These are phyloP conservation scores for Streptopelia turtur DNA, from an alignment of 2,797 vertebrate genomes.

Conservation along the genomic window DNA sequence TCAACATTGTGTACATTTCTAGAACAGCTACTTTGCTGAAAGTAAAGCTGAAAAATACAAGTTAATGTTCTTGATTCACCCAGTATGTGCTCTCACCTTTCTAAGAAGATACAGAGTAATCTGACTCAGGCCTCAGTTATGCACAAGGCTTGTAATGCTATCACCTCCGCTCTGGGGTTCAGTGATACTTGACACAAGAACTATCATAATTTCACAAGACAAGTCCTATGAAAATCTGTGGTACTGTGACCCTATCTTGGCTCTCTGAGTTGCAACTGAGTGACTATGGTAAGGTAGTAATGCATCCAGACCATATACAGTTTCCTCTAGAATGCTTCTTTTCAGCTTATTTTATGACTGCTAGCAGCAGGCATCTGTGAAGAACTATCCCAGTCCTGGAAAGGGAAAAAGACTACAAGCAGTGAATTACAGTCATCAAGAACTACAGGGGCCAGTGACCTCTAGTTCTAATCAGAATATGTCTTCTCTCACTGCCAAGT, in stretches of 20 bases:
- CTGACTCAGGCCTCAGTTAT: neutral
- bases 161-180: neutral
- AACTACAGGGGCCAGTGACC: neutral
- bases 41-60: neutral
- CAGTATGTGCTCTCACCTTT: neutral
- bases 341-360: neutral
- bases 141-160: neutral
- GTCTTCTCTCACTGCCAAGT: neutral
- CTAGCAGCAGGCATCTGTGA: neutral
- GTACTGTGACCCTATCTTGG: neutral
- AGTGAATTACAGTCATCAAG: neutral
- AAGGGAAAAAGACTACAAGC: neutral
- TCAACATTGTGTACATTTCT: neutral
- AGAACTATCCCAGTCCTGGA: neutral
- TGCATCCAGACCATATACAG: neutral
- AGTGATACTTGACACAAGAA: neutral
- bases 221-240: neutral
- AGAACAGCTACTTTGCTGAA: neutral
- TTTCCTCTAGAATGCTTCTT: neutral
- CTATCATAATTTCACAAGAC: accelerated
- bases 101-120: neutral
- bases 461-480: neutral
- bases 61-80: neutral
- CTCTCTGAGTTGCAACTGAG: neutral
- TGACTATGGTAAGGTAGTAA: neutral